Evolutionary conservation across 2,888 invertebrate genomes (phyloP).

Genomic region (Megastigmus dorsalis): DNA sequence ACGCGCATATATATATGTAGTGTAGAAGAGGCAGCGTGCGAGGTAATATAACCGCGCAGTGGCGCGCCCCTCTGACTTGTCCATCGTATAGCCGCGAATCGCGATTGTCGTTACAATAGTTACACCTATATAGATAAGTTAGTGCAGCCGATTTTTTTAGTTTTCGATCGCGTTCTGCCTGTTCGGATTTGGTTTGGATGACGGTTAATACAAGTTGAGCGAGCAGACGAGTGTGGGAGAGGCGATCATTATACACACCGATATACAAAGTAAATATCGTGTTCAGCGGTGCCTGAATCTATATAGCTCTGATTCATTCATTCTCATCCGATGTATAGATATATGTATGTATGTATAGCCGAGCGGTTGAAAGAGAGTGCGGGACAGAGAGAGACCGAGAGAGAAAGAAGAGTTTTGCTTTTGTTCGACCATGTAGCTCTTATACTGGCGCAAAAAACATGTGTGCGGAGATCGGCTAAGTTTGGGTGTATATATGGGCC

Average conservation of each 20-base stretch:
- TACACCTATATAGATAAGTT: too few relatives aligned
- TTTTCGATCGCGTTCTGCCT: too few relatives aligned
- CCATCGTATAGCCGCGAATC: too few relatives aligned
- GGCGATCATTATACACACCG: too few relatives aligned
- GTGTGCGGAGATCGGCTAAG: conserved; percentile 7
- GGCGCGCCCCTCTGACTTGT: too few relatives aligned
- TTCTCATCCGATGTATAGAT: not conserved
- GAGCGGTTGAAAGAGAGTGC: not conserved
- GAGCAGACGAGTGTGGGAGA: too few relatives aligned
- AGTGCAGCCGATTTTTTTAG: conserved; percentile 19
- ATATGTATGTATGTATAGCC: not conserved
- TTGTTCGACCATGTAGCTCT: too few relatives aligned
- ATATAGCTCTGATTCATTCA: not conserved
- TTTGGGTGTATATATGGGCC: not conserved
- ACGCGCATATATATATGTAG: too few relatives aligned
- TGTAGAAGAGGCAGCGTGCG: not conserved
- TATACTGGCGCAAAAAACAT: not conserved
- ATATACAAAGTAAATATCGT: not conserved
- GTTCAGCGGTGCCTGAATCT: not conserved
- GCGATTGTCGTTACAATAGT: too few relatives aligned
- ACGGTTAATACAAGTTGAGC: not conserved
- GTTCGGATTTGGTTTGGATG: too few relatives aligned
- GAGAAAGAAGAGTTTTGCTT: not conserved
- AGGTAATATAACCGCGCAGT: not conserved
- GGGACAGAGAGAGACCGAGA: not conserved